Conservation (phyloP, 2,797 vertebrate species). For the Nasua narica region DNA sequence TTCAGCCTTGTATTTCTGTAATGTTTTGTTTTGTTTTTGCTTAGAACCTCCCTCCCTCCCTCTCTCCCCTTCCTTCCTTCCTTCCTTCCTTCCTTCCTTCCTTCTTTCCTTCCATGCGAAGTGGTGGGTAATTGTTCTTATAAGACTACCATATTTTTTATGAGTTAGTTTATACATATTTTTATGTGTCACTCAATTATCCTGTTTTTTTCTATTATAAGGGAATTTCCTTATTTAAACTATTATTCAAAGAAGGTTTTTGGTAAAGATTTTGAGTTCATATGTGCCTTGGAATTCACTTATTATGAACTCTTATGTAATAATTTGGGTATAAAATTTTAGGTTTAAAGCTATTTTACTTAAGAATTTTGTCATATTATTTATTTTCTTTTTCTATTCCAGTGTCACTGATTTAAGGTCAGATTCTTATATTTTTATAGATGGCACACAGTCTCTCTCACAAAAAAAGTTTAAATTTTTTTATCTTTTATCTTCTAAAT, state of each 20-base stretch:
- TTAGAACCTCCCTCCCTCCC: not conserved
- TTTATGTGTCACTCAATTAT: not conserved
- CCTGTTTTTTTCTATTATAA: not conserved
- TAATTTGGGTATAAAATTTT: not conserved
- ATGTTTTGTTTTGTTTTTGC: not conserved
- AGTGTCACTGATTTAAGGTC: not conserved
- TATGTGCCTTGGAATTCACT: not conserved
- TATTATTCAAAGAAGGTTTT: not conserved
- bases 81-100: no score
- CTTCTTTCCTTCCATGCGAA: not conserved
- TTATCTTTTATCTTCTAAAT: not conserved
- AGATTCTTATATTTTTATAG: not conserved
- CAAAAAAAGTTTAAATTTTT: not conserved
- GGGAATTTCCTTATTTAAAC: not conserved
- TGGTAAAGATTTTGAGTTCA: not conserved
- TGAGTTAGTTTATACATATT: not conserved
- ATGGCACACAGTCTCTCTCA: not conserved
- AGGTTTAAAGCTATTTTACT: not conserved
- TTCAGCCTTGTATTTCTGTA: not conserved
- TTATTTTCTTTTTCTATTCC: not conserved
- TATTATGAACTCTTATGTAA: not conserved
- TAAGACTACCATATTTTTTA: not conserved
- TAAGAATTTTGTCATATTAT: not conserved
- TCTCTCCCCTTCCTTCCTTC: not conserved
- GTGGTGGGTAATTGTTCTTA: not conserved